A percentile compares a stretch with the other conserved stretches of the same genome.
phyloP scores from a whole-genome alignment of 2,888 invertebrate genomes.

The Congeria kusceri region DNA sequence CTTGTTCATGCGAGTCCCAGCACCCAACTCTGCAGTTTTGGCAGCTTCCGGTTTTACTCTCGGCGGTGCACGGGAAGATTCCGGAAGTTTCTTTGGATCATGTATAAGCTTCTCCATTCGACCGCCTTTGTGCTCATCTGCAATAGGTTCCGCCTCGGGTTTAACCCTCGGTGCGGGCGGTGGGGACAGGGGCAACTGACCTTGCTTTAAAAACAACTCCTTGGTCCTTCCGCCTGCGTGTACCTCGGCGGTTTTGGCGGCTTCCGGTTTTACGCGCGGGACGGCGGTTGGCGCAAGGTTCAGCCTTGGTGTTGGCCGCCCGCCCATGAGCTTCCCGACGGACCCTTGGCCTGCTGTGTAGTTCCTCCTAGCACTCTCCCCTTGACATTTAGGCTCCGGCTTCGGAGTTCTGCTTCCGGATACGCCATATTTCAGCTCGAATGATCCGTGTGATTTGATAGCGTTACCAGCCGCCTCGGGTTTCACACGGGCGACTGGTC shows the following conservation, averaged over 20 bases:
- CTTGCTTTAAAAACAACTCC: constrained; percentile 67
- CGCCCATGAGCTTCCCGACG: constrained; percentile 70
- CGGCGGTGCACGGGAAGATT: constrained; percentile 68
- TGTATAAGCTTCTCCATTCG: constrained; percentile 74
- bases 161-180: constrained; percentile 68
- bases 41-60: constrained; percentile 75
- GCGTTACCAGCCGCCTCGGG: constrained; percentile 79
- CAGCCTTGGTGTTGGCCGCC: constrained; percentile 68
- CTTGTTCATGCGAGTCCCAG: constrained; percentile 73
- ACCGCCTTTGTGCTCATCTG: constrained; percentile 68
- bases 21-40: constrained; percentile 68
- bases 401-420: constrained; percentile 64
- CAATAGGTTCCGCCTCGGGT: constrained; percentile 67
- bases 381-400: constrained; percentile 73
- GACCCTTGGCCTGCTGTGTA: constrained; percentile 73
- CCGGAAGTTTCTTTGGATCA: constrained; percentile 68
- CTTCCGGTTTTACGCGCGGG: constrained; percentile 78
- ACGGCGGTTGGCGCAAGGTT: constrained; percentile 49
- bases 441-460: constrained; percentile 71
- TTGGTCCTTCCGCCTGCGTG: constrained; percentile 67
- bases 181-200: constrained; percentile 62
- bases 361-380: constrained; percentile 69
- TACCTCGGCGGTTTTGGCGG: constrained; percentile 67
- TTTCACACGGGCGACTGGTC: constrained; percentile 72
- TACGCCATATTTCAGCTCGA: constrained; percentile 67